Conservation (phyloP, 2,888 invertebrate species). For the Eurytoma californica region DNA sequence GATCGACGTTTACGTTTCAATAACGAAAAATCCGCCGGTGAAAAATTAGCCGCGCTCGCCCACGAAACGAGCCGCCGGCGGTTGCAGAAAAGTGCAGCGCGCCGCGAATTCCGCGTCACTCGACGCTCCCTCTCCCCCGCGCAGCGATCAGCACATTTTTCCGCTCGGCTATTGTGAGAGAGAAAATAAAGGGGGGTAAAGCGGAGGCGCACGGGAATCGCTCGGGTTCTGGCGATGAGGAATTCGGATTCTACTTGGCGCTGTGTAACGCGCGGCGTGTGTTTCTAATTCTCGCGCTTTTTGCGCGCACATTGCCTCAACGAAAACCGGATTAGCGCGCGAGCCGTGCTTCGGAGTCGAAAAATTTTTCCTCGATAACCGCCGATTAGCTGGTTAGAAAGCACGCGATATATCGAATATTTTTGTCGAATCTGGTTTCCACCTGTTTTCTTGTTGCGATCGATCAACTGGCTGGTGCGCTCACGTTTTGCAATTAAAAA, state of each 20-base stretch:
- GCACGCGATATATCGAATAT: no score
- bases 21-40: no score
- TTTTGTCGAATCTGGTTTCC: no score
- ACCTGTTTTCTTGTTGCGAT: no score
- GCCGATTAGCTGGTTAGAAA: no score
- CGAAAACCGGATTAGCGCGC: conserved; percentile 34
- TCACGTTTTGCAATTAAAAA: no score
- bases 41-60: no score
- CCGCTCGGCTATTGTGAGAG: not conserved
- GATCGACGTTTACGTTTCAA: no score
- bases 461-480: no score
- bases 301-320: conserved; percentile 9
- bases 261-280: conserved; percentile 13
- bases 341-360: no score
- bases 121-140: not conserved
- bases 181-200: not conserved
- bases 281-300: conserved; percentile 24
- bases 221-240: conserved; percentile 27
- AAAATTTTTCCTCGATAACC: no score
- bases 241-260: conserved; percentile 31
- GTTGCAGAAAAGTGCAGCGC: not conserved
- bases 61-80: no score
- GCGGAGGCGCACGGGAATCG: not conserved
- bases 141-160: not conserved
- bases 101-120: not conserved